Evolutionary conservation across 2,888 invertebrate genomes (phyloP).

Genomic region (Laspeyria flexula): DNA sequence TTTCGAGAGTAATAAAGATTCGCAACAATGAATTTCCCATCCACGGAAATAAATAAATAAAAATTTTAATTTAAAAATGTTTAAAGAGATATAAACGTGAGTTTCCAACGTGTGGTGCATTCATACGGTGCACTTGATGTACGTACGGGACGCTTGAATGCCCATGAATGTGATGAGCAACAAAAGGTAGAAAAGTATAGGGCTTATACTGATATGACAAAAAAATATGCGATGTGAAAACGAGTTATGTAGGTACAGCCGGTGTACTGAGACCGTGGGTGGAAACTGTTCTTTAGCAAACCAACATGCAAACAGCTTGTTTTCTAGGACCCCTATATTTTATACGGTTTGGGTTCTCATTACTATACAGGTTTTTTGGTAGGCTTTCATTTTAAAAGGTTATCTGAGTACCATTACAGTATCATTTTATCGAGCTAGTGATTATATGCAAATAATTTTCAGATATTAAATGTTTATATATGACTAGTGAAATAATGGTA

Average conservation of each 20-base stretch:
- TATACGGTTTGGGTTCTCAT: no score
- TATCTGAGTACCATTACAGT: no score
- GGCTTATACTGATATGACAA: slow-evolving; percentile 54
- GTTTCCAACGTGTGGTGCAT: slow-evolving; percentile 36
- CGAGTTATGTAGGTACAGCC: slow-evolving; percentile 41
- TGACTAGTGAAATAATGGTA: no score
- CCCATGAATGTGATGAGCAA: slow-evolving; percentile 54
- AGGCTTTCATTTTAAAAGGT: no score
- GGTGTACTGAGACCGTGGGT: slow-evolving; percentile 32
- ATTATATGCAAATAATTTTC: no score
- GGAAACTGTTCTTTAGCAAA: slow-evolving; percentile 20
- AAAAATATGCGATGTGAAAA: slow-evolving; percentile 45
- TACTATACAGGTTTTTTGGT: no score
- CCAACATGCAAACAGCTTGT: no score
- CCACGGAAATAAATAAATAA: slow-evolving; percentile 3
- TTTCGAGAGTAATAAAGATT: slow-evolving; percentile 20
- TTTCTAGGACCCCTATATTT: no score
- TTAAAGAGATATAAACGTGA: slow-evolving; percentile 26
- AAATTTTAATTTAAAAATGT: slow-evolving; percentile 28
- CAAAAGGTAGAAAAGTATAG: slow-evolving; percentile 50
- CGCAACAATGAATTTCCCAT: neutral
- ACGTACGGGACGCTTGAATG: slow-evolving; percentile 45
- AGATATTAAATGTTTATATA: no score
- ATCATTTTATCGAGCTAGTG: no score
- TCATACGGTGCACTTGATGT: slow-evolving; percentile 45